Base-by-base conservation (phyloP, 1,140 invertebrate genomes). In the Ptiloglossa arizonensis region DNA sequence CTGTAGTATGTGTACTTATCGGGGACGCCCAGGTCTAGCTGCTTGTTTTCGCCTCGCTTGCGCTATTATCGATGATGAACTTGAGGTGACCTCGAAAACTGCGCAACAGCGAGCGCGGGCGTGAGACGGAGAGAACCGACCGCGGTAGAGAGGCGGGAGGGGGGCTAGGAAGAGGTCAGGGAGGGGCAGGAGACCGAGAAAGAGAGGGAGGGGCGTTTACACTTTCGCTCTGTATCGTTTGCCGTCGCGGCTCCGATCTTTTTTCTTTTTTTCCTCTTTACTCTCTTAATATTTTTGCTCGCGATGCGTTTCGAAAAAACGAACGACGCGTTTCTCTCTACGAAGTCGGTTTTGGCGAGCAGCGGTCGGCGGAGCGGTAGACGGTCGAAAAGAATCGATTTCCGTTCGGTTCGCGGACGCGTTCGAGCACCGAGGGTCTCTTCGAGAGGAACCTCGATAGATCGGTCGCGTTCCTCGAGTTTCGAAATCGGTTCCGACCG, bases 1-100 rank as follows among this genome's bases (percentile, higher is more conserved):
- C 81, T 82, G 59, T 80, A 85, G 80, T 86, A 73, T 69, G 78
- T 69, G 76, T 72, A 89, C 81, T 90, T 92, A 91, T 92, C 91
- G 87, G 86, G 81, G 85, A 89, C 87, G 87, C 77, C 85, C 89
- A 89, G 88, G 86, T 91, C 91, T 92, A 92, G 90, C 87, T 88
- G 83, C 86, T 91, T 91, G 89, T 92, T 91, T 90, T 90, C 82
- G 90, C 87, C 85, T 77, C 88, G 85, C 85, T 70, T 88, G 85
- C 85, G 87, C 87, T 90, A 91, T 91, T 92, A 92, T 92, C 91
- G 89, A 92, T 90, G 90, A 93, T 92, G 90, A 93, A 92, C 90
- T 91, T 91, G 87, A 88, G 80, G 83, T 89, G 89, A 92, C 90
- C 89, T 90, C 87, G 85, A 85, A 87, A 88, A 87, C 89, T 91